Evolutionary conservation across 2,888 invertebrate species (phyloP), one percentile per base, ranked within the genome.

Genomic region (Phania funesta): DNA sequence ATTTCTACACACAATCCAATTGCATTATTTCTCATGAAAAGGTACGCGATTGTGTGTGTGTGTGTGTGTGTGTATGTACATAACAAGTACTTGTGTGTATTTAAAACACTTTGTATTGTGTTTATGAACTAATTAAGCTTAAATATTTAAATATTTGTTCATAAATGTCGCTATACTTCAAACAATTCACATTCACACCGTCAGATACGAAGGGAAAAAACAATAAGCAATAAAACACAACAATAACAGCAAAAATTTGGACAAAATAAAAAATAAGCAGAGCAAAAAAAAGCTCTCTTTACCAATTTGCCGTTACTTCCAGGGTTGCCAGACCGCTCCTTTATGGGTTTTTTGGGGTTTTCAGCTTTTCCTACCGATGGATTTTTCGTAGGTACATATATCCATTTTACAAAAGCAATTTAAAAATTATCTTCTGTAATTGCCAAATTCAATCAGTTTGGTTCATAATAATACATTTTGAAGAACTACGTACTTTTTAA

Each of bases 111-210:
- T 56, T 65, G 74, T 41, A 56, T 71, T 75, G 16, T 71, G 58
- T 74, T 83, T 83, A 75, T 89, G 89, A 87, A 89, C 89, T 89
- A 89, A 89, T 89, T 89, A 90, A 89, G 90, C 87, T 86, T 86
- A 86, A 86, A 89, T 88, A 87, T 86, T 86, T 86, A 89, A 90
- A 90, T 89, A 90, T 89, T 89, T 88, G 41, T 52, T 68, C 22
- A 85, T 86, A 85, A 86, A 85, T 77, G 84, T 64, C 85, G 85
- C 85, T 80, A 78, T 81, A 85, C 84, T 83, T 84, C 85, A 85
- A 85, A 81, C 32, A 75, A 64, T 48, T 65, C 68, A 67, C 29
- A 35, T 38, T 48, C 48, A 11, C 60, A 71, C 7, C 35, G 24
- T 26, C 71, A 60, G 16, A 56, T 38, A 65, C 38, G 9, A 50